Evolutionary conservation across 2,113 vertebrate species (phyloP).

Genomic region (Abramis brama): DNA sequence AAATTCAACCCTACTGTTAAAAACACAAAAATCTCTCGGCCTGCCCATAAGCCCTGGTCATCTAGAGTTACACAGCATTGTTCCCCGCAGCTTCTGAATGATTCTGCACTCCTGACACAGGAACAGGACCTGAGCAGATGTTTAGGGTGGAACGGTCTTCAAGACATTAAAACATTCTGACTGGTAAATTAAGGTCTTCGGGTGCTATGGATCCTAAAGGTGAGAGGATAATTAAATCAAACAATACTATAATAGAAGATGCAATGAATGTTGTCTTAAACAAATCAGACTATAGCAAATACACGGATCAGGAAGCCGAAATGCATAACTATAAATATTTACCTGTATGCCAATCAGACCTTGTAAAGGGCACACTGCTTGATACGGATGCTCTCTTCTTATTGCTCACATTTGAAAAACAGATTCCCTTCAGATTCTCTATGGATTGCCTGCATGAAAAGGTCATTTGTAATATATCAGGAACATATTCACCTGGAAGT

Average conservation of each 20-base stretch:
- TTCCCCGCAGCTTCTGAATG: conserved; percentile 42
- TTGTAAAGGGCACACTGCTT: conserved; percentile 36
- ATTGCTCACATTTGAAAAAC: conserved; percentile 31
- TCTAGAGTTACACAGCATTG: conserved; percentile 58
- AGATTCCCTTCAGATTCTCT: conserved; percentile 25
- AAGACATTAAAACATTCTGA: conserved; percentile 17
- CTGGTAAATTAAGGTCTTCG: not conserved
- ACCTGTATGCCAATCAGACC: conserved; percentile 30
- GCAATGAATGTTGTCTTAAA: not conserved
- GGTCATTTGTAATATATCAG: conserved; percentile 43
- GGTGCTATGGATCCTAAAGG: conserved; percentile 6
- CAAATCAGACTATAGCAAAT: not conserved
- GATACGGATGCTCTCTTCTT: not conserved
- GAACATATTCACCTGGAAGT: conserved; percentile 47
- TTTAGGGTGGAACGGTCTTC: conserved; percentile 15
- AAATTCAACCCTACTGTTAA: conserved; percentile 63
- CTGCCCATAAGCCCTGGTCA: conserved; percentile 48
- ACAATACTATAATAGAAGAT: not conserved
- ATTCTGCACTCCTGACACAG: conserved; percentile 52
- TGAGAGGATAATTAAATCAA: conserved; percentile 24
- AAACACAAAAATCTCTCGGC: conserved; percentile 46
- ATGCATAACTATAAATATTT: conserved; percentile 3
- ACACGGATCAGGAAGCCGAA: not conserved
- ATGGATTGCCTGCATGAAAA: conserved; percentile 37
- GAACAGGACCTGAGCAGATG: conserved; percentile 43